A percentile compares a stretch with the other conserved stretches of the same genome.
These are phyloP conservation scores for Drosophila longiperda DNA, from an alignment of 2,888 invertebrate genomes.

Conservation along the genomic window DNA sequence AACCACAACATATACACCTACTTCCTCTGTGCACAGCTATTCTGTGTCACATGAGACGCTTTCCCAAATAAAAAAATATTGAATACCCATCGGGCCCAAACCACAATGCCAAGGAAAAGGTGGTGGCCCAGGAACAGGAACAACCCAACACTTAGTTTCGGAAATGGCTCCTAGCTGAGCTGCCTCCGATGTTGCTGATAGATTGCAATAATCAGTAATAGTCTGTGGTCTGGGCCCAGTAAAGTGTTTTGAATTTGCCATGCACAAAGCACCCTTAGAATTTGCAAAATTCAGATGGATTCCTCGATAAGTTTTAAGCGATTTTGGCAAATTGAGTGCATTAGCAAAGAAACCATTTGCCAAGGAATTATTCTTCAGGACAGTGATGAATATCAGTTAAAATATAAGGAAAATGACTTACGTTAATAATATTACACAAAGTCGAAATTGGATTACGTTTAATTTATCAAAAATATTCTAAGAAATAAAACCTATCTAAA, in stretches of 20 bases:
- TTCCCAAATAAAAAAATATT: conserved; percentile 49
- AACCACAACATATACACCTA: conserved; percentile 85
- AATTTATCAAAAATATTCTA: not conserved
- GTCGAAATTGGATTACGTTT: not conserved
- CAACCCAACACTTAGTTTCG: conserved; percentile 57
- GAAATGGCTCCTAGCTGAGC: conserved; percentile 61
- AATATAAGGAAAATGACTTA: not conserved
- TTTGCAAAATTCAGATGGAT: conserved; percentile 58
- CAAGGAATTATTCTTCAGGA: conserved; percentile 8
- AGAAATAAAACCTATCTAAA: not conserved
- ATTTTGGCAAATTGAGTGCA: conserved; percentile 60
- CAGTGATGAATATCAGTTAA: conserved; percentile 7
- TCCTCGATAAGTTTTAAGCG: conserved; percentile 59
- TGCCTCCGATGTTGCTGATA: conserved; percentile 38
- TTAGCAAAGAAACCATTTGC: conserved; percentile 19
- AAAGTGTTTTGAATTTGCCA: conserved; percentile 63
- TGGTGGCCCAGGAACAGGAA: conserved; percentile 61
- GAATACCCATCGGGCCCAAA: conserved; percentile 12
- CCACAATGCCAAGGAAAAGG: conserved; percentile 72
- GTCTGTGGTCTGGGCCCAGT: conserved; percentile 36
- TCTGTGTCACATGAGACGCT: conserved; percentile 71
- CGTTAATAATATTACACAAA: not conserved
- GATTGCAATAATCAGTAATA: conserved; percentile 40
- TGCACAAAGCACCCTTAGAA: conserved; percentile 55
- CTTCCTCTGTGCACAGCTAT: conserved; percentile 73